phyloP scores from a whole-genome alignment of 92 coral and sea anemone genomes.

The Muricea muricata region DNA sequence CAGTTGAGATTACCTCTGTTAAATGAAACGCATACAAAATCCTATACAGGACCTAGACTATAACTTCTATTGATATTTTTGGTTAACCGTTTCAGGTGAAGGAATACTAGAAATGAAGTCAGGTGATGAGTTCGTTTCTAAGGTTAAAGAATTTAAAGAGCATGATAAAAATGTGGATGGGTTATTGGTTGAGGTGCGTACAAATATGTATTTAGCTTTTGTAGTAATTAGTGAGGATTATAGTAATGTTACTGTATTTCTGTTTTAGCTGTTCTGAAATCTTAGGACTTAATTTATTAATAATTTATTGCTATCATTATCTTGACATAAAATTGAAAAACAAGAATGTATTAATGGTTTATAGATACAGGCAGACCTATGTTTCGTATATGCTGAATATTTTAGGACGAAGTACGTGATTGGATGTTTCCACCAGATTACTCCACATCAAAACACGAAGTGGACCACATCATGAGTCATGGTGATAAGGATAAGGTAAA shows the following conservation, averaged over 20 bases:
- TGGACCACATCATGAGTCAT: slow-evolving; percentile 61
- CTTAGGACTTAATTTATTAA: too few relatives aligned
- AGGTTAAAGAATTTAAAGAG: slow-evolving; percentile 63
- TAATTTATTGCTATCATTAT: too few relatives aligned
- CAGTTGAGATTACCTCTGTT: too few relatives aligned
- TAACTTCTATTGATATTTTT: background rate
- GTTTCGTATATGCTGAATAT: background rate
- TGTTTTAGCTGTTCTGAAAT: too few relatives aligned
- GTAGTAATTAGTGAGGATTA: too few relatives aligned
- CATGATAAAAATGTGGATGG: slow-evolving; percentile 65
- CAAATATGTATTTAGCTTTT: too few relatives aligned
- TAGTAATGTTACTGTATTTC: too few relatives aligned
- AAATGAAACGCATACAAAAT: too few relatives aligned
- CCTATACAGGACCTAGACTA: too few relatives aligned
- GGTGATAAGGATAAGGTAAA: slow-evolving; percentile 71
- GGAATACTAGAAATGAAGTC: slow-evolving; percentile 63
- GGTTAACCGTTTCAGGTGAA: slow-evolving; percentile 44
- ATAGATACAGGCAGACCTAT: too few relatives aligned
- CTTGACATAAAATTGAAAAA: background rate
- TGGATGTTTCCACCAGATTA: slow-evolving; percentile 58
- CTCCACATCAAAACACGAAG: slow-evolving; percentile 55
- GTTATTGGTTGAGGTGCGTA: slow-evolving; percentile 51
- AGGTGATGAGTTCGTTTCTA: slow-evolving; percentile 56
- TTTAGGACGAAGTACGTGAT: slow-evolving; percentile 62
- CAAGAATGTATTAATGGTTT: background rate